These are phyloP conservation scores for Limnephilus lunatus DNA, from an alignment of 2,888 invertebrate genomes.

Conservation along the genomic window DNA sequence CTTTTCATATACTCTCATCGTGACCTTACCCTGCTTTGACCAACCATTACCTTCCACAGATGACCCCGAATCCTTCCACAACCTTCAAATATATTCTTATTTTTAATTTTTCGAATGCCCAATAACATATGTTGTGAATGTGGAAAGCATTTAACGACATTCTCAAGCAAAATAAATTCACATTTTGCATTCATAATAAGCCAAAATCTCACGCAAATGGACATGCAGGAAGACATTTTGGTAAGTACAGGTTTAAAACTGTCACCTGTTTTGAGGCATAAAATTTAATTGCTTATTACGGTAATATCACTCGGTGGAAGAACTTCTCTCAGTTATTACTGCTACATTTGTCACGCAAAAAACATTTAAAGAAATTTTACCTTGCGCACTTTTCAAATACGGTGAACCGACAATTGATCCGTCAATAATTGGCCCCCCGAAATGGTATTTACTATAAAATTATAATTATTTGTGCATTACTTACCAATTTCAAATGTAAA, in stretches of 20 bases:
- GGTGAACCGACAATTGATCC: too few species aligned
- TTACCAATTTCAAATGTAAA: too few species aligned
- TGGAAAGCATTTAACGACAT: neutral
- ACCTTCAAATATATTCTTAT: neutral
- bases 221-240: neutral
- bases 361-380: neutral
- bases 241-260: neutral
- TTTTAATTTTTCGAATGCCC: neutral
- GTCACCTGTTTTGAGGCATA: neutral
- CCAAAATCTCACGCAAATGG: neutral
- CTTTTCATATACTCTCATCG: neutral
- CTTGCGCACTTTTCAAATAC: neutral
- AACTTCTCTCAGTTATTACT: neutral
- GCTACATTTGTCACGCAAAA: neutral
- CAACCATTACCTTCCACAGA: neutral
- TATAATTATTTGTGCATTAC: too few species aligned
- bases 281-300: neutral
- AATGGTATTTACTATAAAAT: too few species aligned
- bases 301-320: neutral
- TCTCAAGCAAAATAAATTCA: neutral
- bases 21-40: too few species aligned
- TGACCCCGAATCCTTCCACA: neutral
- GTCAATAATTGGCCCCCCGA: too few species aligned
- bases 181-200: neutral
- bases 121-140: neutral